These are phyloP conservation scores for Pipa parva DNA, from an alignment of 2,113 vertebrate species.

Conservation along the genomic window DNA sequence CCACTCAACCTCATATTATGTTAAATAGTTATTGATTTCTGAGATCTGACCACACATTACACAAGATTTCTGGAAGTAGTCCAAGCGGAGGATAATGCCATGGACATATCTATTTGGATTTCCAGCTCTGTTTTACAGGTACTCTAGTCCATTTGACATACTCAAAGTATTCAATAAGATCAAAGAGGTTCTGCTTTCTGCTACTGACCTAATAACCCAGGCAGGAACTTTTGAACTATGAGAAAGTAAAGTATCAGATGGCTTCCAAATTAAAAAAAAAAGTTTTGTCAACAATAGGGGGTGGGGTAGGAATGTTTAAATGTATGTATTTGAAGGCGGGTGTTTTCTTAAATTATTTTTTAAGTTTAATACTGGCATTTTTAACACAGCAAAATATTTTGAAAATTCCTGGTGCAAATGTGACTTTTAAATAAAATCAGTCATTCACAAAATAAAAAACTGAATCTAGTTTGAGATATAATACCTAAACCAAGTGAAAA, in stretches of 20 bases:
- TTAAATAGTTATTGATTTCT: neutral
- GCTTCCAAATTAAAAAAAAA: neutral
- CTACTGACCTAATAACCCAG: constrained; percentile 6
- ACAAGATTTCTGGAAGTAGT: neutral
- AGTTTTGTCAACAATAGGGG: neutral
- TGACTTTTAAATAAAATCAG: too few relatives aligned
- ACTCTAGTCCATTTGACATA: neutral
- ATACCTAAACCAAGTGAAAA: too few relatives aligned
- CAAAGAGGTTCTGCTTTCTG: constrained; percentile 3
- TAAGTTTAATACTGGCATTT: too few relatives aligned
- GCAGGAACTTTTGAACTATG: neutral
- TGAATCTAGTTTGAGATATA: too few relatives aligned
- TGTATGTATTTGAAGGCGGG: neutral
- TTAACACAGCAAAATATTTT: too few relatives aligned
- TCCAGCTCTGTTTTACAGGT: constrained; percentile 7
- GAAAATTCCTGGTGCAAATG: too few relatives aligned
- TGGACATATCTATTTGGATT: neutral
- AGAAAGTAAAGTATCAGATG: neutral
- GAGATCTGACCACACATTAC: too few relatives aligned
- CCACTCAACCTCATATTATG: too few relatives aligned
- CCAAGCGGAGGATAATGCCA: too few relatives aligned
- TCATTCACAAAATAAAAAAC: too few relatives aligned
- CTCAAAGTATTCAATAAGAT: neutral
- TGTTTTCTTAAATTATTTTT: neutral
- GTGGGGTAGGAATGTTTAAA: neutral